Evolutionary conservation across 2,113 vertebrate species (phyloP).

Genomic region (Gobiocypris rarus): DNA sequence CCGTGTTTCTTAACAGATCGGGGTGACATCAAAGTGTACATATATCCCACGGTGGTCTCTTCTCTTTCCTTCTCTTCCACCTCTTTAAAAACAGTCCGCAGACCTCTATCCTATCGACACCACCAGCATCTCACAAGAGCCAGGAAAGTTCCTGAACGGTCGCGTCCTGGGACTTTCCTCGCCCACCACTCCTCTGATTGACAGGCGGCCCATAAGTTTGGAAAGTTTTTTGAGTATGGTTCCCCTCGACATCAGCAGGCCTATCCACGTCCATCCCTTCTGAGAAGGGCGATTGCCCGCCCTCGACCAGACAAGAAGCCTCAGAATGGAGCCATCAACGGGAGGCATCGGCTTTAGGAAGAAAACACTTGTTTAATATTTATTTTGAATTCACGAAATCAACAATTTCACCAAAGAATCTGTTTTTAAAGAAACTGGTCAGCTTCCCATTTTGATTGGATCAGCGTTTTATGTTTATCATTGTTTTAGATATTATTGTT

Average conservation of each 20-base stretch:
- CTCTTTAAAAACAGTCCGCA: conserved; percentile 78
- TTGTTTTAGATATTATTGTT: not conserved
- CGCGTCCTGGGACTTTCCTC: conserved; percentile 77
- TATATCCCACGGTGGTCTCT: conserved; percentile 67
- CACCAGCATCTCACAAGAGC: conserved; percentile 76
- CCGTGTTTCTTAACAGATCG: conserved; percentile 87
- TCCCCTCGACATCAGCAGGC: conserved; percentile 57
- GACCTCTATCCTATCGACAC: conserved; percentile 72
- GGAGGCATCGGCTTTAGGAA: conserved; percentile 86
- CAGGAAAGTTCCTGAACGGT: conserved; percentile 89
- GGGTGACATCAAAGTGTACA: conserved; percentile 89
- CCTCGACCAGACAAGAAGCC: conserved; percentile 86
- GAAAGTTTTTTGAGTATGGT: no score
- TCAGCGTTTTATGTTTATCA: not conserved
- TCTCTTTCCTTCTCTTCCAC: conserved; percentile 65
- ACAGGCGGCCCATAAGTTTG: conserved; percentile 65
- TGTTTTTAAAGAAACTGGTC: not conserved
- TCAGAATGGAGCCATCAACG: conserved; percentile 89
- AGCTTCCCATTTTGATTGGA: not conserved
- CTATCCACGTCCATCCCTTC: conserved; percentile 62
- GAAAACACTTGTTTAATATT: not conserved
- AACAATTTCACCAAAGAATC: not conserved
- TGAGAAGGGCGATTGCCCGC: no score
- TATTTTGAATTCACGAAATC: not conserved
- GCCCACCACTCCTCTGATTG: conserved; percentile 60